These are phyloP conservation scores for Sebastes jordani DNA, from an alignment of 2,797 vertebrate species.

Conservation along the genomic window DNA sequence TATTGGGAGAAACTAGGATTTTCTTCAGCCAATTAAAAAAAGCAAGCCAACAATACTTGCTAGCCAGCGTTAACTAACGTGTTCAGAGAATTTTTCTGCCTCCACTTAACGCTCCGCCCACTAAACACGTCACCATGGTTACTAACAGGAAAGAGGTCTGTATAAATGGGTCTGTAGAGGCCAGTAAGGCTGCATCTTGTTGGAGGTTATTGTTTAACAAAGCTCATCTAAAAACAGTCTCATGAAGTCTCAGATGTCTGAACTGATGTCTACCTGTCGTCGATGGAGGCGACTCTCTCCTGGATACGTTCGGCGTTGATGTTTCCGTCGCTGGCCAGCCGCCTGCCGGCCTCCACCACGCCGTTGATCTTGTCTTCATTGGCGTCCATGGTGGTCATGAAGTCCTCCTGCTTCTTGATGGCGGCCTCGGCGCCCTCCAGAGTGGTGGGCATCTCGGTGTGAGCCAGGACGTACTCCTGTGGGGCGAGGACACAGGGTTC, in stretches of 20 bases:
- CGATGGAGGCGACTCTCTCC: conserved; percentile 92
- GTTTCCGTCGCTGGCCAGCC: conserved; percentile 91
- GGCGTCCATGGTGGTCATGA: conserved; percentile 97
- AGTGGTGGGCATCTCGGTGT: conserved; percentile 94
- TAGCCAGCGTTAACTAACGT: too few relatives aligned
- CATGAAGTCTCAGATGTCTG: background rate
- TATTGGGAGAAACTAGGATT: too few relatives aligned
- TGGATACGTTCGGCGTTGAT: conserved; percentile 85
- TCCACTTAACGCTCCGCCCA: too few relatives aligned
- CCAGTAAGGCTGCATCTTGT: background rate
- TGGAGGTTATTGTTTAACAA: background rate
- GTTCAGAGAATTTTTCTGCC: too few relatives aligned
- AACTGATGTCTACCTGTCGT: conserved; percentile 83
- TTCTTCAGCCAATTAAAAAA: too few relatives aligned
- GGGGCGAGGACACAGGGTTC: background rate
- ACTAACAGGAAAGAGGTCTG: accelerated
- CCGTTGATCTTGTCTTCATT: conserved; percentile 95
- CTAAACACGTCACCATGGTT: too few relatives aligned
- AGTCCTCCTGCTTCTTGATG: conserved; percentile 96
- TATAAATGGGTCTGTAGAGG: background rate
- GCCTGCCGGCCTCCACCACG: conserved; percentile 91
- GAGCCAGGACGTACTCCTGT: conserved; percentile 93
- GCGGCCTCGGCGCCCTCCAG: conserved; percentile 92
- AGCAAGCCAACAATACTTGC: too few relatives aligned
- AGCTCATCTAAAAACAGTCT: background rate